Conservation (phyloP, 2,797 vertebrate genomes). For the Phoeniculus purpureus region DNA sequence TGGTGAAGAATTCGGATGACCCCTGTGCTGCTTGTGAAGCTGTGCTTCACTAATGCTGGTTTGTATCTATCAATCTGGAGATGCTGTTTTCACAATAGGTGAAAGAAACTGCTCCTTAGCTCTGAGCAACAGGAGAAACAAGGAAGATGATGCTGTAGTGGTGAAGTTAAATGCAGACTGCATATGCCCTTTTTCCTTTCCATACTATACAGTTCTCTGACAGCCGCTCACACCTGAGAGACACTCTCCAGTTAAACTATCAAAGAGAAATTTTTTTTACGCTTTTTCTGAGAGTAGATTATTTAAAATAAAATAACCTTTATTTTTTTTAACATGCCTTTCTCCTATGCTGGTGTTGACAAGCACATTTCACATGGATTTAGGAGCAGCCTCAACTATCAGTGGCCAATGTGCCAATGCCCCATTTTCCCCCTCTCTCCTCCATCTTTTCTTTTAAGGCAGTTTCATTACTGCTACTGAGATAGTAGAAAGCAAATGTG, state of each 20-base stretch:
- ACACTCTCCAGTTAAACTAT: neutral
- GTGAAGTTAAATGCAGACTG: neutral
- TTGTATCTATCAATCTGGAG: neutral
- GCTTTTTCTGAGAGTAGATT: neutral
- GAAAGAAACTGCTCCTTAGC: neutral
- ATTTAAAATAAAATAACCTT: neutral
- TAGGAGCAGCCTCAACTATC: neutral
- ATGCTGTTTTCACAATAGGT: neutral
- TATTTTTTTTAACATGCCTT: neutral
- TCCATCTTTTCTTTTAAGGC: accelerated
- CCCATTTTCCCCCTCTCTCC: neutral
- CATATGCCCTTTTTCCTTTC: neutral
- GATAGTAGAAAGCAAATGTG: neutral
- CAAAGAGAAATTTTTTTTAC: neutral
- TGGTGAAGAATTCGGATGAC: neutral
- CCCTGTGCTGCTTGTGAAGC: neutral
- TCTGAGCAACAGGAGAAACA: neutral
- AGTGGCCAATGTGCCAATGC: neutral
- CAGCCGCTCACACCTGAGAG: neutral
- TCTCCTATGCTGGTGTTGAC: neutral
- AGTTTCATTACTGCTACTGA: neutral
- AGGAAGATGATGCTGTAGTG: neutral
- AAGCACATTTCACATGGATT: neutral
- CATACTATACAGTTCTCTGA: neutral
- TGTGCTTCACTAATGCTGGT: neutral